Evolutionary conservation across 2,113 vertebrate genomes (phyloP).

Genomic region (Sitta europaea): DNA sequence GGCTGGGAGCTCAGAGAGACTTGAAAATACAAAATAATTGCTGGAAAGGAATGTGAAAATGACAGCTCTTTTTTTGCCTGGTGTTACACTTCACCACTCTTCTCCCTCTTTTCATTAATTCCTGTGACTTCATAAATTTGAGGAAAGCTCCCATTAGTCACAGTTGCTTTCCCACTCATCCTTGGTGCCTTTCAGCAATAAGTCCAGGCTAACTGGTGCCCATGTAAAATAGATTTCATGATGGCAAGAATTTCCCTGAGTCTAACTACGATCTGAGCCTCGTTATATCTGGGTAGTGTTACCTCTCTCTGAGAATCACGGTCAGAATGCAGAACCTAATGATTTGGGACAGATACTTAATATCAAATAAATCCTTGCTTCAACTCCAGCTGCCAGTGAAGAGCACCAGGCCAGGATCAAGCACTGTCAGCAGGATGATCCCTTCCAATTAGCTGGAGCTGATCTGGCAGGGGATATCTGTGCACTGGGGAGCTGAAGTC

Average conservation of each 20-base stretch:
- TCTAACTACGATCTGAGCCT: neutral
- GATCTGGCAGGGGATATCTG: neutral
- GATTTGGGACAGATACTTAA: neutral
- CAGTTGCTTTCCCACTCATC: slow-evolving; percentile 58
- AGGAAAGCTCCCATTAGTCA: slow-evolving; percentile 55
- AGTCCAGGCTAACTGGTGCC: neutral
- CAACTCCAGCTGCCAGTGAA: neutral
- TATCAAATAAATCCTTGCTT: neutral
- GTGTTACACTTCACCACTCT: neutral
- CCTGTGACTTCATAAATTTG: slow-evolving; percentile 1
- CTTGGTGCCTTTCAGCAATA: slow-evolving; percentile 21
- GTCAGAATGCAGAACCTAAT: neutral
- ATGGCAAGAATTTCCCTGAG: neutral
- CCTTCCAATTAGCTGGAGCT: neutral
- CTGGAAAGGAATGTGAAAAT: neutral
- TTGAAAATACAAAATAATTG: slow-evolving; percentile 16
- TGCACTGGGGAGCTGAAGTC: neutral
- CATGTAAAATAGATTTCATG: neutral
- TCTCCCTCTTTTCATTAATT: slow-evolving; percentile 47
- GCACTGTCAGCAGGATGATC: neutral
- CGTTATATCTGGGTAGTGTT: neutral
- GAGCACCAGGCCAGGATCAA: neutral
- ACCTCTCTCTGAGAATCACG: neutral
- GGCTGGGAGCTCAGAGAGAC: neutral
- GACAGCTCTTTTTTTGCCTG: neutral